Evolutionary conservation across 37 sponge, comb jelly and placozoan species (phyloP).

Genomic region (Aphrocallistes beatrix): DNA sequence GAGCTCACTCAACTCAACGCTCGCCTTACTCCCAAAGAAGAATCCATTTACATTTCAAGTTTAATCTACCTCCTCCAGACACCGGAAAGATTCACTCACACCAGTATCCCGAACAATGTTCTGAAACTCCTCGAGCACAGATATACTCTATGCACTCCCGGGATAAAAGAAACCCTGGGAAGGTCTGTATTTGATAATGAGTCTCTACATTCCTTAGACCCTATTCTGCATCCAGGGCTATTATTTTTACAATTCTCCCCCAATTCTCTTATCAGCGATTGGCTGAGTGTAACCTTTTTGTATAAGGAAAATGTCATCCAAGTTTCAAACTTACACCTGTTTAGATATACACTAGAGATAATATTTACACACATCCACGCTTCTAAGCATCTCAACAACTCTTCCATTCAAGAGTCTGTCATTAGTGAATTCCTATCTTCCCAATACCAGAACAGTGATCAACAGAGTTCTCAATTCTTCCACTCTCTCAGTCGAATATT

Average conservation of each 20-base stretch:
- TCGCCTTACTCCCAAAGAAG: conserved; percentile 5
- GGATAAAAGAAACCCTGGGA: not conserved
- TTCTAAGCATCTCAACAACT: not conserved
- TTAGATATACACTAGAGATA: not conserved
- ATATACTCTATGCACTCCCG: not conserved
- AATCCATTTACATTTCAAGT: conserved; percentile 11
- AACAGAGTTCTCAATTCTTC: conserved; percentile 1
- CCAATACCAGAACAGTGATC: not conserved
- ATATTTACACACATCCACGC: not conserved
- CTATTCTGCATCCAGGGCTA: not conserved
- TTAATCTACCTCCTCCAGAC: not conserved
- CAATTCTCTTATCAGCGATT: not conserved
- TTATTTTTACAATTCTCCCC: not conserved
- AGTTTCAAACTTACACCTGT: not conserved
- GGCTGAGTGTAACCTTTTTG: not conserved
- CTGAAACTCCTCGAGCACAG: not conserved
- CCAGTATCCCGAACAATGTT: not conserved
- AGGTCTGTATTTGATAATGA: not conserved
- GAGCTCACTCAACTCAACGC: not conserved
- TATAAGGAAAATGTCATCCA: not conserved
- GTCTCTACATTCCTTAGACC: not conserved
- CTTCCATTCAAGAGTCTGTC: not conserved
- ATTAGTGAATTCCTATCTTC: conserved; percentile 13
- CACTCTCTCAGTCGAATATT: not conserved
- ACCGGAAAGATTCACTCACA: not conserved